Conservation (phyloP, 2,797 vertebrate species). For the Sebastolobus alascanus region DNA sequence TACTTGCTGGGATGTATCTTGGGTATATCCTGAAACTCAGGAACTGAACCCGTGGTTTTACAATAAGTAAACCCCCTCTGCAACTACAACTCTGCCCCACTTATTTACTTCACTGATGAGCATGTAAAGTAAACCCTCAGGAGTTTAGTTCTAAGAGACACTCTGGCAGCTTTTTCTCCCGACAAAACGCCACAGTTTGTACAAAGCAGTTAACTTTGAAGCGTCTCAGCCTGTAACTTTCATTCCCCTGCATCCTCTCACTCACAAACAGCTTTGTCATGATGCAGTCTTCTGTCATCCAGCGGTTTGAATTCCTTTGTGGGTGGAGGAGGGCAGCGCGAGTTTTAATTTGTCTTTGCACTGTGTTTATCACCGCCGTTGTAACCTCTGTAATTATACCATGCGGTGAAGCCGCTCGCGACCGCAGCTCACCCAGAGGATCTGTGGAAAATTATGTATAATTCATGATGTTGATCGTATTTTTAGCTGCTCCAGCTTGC, state of each 20-base stretch:
- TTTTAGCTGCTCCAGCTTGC: slow-evolving; percentile 68
- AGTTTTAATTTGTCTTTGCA: slow-evolving; percentile 64
- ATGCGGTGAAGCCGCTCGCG: slow-evolving; percentile 48
- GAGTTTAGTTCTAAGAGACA: slow-evolving; percentile 16
- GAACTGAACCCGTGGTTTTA: slow-evolving; percentile 15
- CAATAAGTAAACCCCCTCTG: background rate
- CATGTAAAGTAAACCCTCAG: slow-evolving; percentile 19
- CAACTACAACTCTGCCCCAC: slow-evolving; percentile 23
- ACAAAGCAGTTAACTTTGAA: slow-evolving; percentile 25
- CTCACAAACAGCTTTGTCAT: slow-evolving; percentile 49
- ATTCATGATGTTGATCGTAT: slow-evolving; percentile 76
- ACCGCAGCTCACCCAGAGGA: slow-evolving; percentile 66
- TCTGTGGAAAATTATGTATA: slow-evolving; percentile 70
- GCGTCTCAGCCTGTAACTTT: slow-evolving; percentile 29
- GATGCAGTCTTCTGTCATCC: slow-evolving; percentile 14
- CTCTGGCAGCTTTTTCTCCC: slow-evolving; percentile 5
- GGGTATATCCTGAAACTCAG: background rate
- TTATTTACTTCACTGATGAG: slow-evolving; percentile 12
- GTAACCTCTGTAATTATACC: slow-evolving; percentile 74
- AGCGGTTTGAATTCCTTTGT: slow-evolving; percentile 44
- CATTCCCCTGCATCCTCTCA: slow-evolving; percentile 12
- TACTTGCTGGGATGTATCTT: background rate
- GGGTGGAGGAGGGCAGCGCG: slow-evolving; percentile 33
- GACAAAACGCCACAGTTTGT: slow-evolving; percentile 37
- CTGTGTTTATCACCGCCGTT: slow-evolving; percentile 55